Evolutionary conservation across 2,797 vertebrate genomes (phyloP), one percentile per base, ranked within the genome.

Genomic region (Acipenser oxyrinchus): DNA sequence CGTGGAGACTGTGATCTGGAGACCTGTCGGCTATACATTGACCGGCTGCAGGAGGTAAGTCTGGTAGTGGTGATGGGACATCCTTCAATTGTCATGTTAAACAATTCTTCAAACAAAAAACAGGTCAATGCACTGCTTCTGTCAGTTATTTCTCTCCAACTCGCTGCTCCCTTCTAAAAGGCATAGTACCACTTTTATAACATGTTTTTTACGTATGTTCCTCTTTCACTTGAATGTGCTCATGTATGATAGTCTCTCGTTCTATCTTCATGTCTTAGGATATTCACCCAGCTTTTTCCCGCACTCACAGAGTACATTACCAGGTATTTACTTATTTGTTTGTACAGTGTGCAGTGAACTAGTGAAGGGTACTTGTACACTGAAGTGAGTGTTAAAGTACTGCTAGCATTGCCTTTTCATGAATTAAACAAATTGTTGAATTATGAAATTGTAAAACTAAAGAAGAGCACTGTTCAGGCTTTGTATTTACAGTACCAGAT

Each of bases 1-100:
- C 87, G 94, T 70, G 95, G 96, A 70, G 95, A 98, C 78, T 98
- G 96, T 78, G 96, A 99, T 79, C 88, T 99, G 84, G 96, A 99
- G 83, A 97, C 96, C 1, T 99, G 96, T 81, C 87, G 96, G 70
- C 94, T 97, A 78, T 98, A 97, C 74, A 94, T 99, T 59, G 93
- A 98, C 79, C 89, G 96, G 71, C 82, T 99, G 7, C 95, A 98
- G 67, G 96, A 99, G 95, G 96, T 91, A 68, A 91, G 82, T 71
- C 50, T 50, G 11, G 23, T 9, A 11, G 4, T 37, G 37, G 37
- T 37, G 37, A 37, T 37, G 37, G 37, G 37, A 4, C 37, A 37
- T 37, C 51, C 64, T 8, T n/a, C 37, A 37, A 37, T 5, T 53
- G 52, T 9, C 52, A 12, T 8, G 52, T 53, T 53, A 12, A 12